Evolutionary conservation across 1,140 invertebrate genomes (phyloP).

Genomic region (Scaptomyza graminum): DNA sequence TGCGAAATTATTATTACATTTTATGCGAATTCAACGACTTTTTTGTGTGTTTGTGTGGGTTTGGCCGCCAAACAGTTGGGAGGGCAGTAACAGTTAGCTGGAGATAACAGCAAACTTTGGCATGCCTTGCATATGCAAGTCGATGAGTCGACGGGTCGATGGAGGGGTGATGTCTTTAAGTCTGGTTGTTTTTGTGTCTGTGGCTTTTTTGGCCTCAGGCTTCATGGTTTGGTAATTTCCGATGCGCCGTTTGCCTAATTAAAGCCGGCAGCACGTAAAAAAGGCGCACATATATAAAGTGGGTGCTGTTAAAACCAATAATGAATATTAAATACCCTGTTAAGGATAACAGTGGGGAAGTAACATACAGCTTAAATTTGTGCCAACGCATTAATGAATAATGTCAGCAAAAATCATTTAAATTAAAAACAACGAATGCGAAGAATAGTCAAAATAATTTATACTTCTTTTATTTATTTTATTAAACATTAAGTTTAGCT

Average conservation of each 20-base stretch:
- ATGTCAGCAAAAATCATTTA: too few species aligned
- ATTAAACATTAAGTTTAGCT: too few species aligned
- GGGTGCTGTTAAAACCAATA: conserved; percentile 8
- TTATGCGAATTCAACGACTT: conserved; percentile 75
- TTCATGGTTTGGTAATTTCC: conserved; percentile 29
- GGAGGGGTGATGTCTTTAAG: too few species aligned
- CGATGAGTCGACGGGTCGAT: background rate
- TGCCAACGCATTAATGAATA: too few species aligned
- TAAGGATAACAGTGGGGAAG: background rate
- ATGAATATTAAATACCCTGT: conserved; percentile 1
- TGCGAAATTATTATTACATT: conserved; percentile 73
- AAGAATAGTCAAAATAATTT: too few species aligned
- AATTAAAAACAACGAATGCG: too few species aligned
- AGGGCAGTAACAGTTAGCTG: background rate
- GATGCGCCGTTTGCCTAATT: conserved; percentile 57
- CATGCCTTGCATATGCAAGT: conserved; percentile 10
- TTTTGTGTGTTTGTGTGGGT: conserved; percentile 8
- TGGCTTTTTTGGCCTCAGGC: conserved; percentile 8
- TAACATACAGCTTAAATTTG: too few species aligned
- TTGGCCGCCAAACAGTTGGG: conserved; percentile 12
- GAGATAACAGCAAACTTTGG: background rate
- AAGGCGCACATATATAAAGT: conserved; percentile 35
- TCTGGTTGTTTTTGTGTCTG: too few species aligned
- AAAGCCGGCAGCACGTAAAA: conserved; percentile 49
- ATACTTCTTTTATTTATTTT: too few species aligned